These are phyloP conservation scores for Cassiopea xamachana DNA, from an alignment of 30 jellyfish, hydroid and myxozoan genomes.

Conservation along the genomic window DNA sequence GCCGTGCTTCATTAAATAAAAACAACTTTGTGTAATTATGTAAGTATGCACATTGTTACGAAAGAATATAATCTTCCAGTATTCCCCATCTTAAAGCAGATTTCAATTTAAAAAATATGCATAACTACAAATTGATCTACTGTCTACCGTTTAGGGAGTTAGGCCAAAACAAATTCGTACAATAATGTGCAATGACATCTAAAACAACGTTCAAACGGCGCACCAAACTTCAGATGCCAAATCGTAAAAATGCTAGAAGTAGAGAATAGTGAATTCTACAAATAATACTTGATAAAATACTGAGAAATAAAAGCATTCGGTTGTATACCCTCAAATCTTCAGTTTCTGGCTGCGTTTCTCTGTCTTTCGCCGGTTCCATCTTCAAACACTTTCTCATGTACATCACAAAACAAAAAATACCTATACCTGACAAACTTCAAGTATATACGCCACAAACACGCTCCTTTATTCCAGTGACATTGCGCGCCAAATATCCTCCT, in stretches of 20 bases:
- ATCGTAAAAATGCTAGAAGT: background rate
- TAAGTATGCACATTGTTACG: no score
- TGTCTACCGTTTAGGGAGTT: background rate
- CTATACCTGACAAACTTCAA: background rate
- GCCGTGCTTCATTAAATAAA: no score
- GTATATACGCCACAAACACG: background rate
- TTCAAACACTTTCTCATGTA: constrained; percentile 52
- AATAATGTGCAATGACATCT: background rate
- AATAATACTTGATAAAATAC: no score
- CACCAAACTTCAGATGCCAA: background rate
- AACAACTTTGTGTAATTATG: no score
- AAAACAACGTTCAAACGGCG: background rate
- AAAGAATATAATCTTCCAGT: background rate
- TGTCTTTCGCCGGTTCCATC: constrained; percentile 59
- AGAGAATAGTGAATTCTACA: no score
- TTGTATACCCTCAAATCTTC: constrained; percentile 51
- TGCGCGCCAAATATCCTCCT: no score
- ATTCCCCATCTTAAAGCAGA: background rate
- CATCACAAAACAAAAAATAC: background rate
- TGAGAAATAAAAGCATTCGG: no score
- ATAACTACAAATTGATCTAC: background rate
- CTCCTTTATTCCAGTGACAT: no score
- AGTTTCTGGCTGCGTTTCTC: constrained; percentile 52
- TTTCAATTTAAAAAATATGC: background rate
- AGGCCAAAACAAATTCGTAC: background rate